Percentiles rank a stretch among this genome's conserved stretches.
These are phyloP conservation scores for Rotaria magnacalcarata DNA, from an alignment of 2,888 invertebrate genomes.

Conservation along the genomic window DNA sequence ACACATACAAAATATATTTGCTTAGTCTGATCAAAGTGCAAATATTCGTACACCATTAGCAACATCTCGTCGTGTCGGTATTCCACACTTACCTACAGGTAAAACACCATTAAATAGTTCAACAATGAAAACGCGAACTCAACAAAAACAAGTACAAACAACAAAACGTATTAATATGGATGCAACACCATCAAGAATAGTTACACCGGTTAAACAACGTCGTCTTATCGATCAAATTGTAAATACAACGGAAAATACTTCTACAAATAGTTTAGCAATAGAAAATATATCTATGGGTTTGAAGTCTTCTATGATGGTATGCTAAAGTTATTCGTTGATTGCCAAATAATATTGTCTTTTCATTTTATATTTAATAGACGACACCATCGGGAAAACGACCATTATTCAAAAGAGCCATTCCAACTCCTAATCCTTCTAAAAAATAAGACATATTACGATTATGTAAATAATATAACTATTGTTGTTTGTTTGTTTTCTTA, in stretches of 20 bases:
- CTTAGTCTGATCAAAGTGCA: slow-evolving; percentile 1
- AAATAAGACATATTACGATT: background rate
- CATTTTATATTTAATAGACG: background rate
- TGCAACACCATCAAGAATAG: background rate
- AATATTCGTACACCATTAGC: slow-evolving; percentile 5
- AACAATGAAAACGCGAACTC: background rate
- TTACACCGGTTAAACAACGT: slow-evolving; percentile 21
- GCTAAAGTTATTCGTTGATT: background rate
- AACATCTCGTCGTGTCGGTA: background rate
- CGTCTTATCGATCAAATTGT: slow-evolving; percentile 1
- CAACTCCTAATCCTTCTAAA: background rate
- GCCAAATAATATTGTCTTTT: background rate
- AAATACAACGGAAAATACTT: background rate
- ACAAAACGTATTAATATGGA: slow-evolving; percentile 17
- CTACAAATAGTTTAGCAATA: background rate
- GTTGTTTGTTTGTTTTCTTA: background rate
- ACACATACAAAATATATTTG: background rate
- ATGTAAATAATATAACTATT: background rate
- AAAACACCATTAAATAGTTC: background rate
- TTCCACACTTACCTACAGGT: background rate
- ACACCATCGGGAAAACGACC: background rate
- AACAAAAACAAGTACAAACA: slow-evolving; percentile 25
- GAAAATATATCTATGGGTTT: background rate
- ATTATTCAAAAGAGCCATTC: background rate
- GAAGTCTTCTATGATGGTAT: background rate